phyloP scores from a whole-genome alignment of 1,140 invertebrate species.

The Paracyclopina nana region DNA sequence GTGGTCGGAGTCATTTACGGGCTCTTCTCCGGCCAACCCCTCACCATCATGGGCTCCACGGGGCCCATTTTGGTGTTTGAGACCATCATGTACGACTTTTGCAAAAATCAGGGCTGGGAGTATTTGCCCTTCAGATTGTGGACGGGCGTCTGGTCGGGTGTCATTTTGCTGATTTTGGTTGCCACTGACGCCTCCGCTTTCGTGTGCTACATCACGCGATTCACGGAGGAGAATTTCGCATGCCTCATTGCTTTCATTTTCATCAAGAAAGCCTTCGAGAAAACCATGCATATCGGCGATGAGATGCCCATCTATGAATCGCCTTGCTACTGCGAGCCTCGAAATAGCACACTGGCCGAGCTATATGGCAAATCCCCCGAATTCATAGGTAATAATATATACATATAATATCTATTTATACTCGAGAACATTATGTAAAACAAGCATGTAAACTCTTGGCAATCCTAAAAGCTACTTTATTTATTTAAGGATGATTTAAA shows the following conservation, averaged over 20 bases:
- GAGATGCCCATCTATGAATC: slow-evolving; percentile 4
- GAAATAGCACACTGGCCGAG: not conserved
- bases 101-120: slow-evolving; percentile 18
- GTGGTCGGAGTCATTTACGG: slow-evolving; percentile 88
- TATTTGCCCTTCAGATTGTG: slow-evolving; percentile 77
- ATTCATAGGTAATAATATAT: too few species aligned
- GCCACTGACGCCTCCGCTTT: slow-evolving; percentile 88
- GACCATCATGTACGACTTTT: slow-evolving; percentile 27
- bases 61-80: slow-evolving; percentile 37
- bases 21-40: slow-evolving; percentile 88
- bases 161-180: slow-evolving; percentile 69
- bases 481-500: too few species aligned
- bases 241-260: slow-evolving; percentile 96
- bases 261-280: slow-evolving; percentile 70
- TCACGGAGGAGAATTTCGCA: slow-evolving; percentile 98
- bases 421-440: too few species aligned
- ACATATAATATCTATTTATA: too few species aligned
- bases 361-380: slow-evolving; percentile 1
- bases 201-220: slow-evolving; percentile 97
- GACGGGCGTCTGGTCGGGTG: slow-evolving; percentile 80
- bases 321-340: slow-evolving; percentile 13
- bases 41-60: slow-evolving; percentile 92
- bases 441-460: too few species aligned
- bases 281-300: slow-evolving; percentile 23
- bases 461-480: too few species aligned